Conservation (phyloP, 1,140 invertebrate species). For the Hyles vespertilio region DNA sequence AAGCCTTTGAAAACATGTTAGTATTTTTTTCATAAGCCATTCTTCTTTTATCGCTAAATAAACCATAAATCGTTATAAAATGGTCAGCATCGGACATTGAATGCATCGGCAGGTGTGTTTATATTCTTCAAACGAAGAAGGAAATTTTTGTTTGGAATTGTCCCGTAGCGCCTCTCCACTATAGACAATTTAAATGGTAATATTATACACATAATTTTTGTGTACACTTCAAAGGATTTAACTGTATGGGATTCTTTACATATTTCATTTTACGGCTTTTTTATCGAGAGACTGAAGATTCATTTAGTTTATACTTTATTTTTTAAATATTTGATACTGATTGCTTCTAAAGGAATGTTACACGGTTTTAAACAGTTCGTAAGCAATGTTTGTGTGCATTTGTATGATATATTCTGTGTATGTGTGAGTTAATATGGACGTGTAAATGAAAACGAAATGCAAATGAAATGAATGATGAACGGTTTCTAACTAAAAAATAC, state of each 20-base stretch:
- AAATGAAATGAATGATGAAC: slow-evolving; percentile 24
- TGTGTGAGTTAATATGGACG: slow-evolving; percentile 10
- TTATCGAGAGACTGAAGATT: too few species aligned
- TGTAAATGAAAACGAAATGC: slow-evolving; percentile 17
- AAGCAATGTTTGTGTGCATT: neutral
- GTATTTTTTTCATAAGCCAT: slow-evolving; percentile 44
- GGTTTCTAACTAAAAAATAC: slow-evolving; percentile 16
- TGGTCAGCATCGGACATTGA: slow-evolving; percentile 56
- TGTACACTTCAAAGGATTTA: slow-evolving; percentile 31
- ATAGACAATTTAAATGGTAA: slow-evolving; percentile 59
- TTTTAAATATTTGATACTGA: too few species aligned
- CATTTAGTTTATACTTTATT: too few species aligned
- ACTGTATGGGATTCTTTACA: slow-evolving; percentile 23
- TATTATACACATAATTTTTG: slow-evolving; percentile 46
- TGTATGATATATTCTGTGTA: neutral
- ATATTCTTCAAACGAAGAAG: slow-evolving; percentile 39
- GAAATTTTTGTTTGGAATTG: slow-evolving; percentile 55
- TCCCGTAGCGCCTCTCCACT: slow-evolving; percentile 53
- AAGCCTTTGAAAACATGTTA: slow-evolving; percentile 36
- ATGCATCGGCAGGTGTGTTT: slow-evolving; percentile 47
- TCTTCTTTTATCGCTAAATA: slow-evolving; percentile 71
- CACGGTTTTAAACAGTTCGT: neutral
- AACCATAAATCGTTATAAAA: slow-evolving; percentile 73
- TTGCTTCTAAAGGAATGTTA: neutral
- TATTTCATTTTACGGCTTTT: neutral